Percentiles rank a stretch among this genome's conserved stretches.
Conservation (phyloP, 2,797 vertebrate genomes). For the Ficedula albicollis region DNA sequence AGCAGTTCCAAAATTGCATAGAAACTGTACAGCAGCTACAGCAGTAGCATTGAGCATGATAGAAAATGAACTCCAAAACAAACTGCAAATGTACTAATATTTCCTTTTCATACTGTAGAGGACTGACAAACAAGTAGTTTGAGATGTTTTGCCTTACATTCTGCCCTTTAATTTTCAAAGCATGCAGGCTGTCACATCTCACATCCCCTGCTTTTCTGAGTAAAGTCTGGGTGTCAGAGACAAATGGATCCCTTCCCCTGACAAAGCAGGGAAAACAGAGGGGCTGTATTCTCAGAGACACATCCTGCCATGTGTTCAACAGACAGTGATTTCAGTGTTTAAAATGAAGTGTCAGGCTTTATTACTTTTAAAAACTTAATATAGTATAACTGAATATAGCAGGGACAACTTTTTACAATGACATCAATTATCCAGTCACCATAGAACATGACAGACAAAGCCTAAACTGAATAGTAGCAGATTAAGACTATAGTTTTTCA, state of each 20-base stretch:
- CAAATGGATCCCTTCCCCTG: background rate
- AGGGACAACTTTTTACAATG: background rate
- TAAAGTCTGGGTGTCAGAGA: background rate
- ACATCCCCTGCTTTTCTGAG: background rate
- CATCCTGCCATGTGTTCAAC: background rate
- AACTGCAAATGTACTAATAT: background rate
- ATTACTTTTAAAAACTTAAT: background rate
- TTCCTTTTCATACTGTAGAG: background rate
- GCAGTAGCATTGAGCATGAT: rapidly evolving
- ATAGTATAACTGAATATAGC: background rate
- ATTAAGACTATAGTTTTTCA: background rate
- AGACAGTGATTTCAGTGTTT: background rate
- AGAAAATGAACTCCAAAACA: background rate
- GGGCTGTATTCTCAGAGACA: background rate
- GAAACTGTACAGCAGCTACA: background rate
- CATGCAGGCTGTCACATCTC: background rate
- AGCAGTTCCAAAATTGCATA: background rate
- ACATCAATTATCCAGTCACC: background rate
- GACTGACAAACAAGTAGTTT: background rate
- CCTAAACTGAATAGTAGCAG: background rate
- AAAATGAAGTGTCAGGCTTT: background rate
- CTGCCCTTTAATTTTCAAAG: conserved; percentile 1
- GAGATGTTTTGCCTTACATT: background rate
- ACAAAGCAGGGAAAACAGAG: background rate
- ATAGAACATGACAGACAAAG: background rate